Base-by-base conservation (phyloP, 2,113 vertebrate species). In the Festucalex cinctus region DNA sequence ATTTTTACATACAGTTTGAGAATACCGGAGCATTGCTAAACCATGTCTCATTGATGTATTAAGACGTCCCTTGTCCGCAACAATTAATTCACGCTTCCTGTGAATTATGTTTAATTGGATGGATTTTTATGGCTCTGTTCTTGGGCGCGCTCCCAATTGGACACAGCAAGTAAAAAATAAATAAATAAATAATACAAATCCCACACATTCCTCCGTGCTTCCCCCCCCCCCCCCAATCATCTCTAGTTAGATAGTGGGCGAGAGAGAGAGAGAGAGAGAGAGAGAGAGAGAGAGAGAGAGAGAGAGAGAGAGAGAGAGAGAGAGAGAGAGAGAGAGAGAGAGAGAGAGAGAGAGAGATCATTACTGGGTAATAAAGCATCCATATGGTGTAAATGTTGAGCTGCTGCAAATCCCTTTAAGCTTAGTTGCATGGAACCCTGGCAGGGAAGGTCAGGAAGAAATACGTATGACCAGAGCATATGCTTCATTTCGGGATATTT, bases 381-480 rank as follows among this genome's bases (percentile, higher is more conserved):
- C 94, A 96, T 95, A 94, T 95, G 94, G 95, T 92, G 90, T 88
- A 92, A 94, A 91, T 90, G 91, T 93, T 93, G 91, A 93, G 90
- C 92, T 92, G 77, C 87, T 91, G 92, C 89, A 94, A 96, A 95
- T 94, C 94, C 91, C 87, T 81, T 75, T 86, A 89, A 46, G 93
- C 90, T 94, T 95, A 95, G 76, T 88, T 91, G 78, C 85, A 90
- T 90, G 90, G 91, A 91, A 92, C 91, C 89, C 92, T 88, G 88
- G 86, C 90, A 91, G 89, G 90, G 90, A 92, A 83, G 85, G 89
- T 93, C 89, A 90, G 19, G 78, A 87, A 89, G 86, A 92, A 92
- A 85, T 85, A 90, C 89, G 86, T 87, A 90, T 91, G 92, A 90
- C 88, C 90, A 89, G 88, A 93, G 91, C 94, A 92, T 94, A 93